Conservation (phyloP, 2,888 invertebrate genomes). For the Belgica antarctica region DNA sequence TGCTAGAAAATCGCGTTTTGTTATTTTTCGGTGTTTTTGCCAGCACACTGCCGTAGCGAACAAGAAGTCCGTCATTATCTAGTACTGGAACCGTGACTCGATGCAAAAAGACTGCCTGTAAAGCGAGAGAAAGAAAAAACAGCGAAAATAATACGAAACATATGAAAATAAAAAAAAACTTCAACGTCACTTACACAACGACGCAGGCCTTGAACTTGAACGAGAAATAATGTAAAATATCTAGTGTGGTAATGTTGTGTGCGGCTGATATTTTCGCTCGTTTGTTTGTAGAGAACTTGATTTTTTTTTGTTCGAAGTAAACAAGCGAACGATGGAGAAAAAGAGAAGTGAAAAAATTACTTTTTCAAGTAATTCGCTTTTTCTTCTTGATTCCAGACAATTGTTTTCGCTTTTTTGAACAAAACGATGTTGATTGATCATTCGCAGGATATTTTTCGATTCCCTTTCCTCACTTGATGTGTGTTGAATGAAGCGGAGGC, state of each 20-base stretch:
- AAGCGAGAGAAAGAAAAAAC: neutral
- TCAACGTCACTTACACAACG: constrained; percentile 17
- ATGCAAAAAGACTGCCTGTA: neutral
- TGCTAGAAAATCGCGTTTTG: neutral
- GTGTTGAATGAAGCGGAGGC: no score
- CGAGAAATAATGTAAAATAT: constrained; percentile 42
- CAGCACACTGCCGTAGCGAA: neutral
- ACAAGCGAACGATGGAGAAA: constrained; percentile 16
- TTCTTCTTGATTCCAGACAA: constrained; percentile 37
- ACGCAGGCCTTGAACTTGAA: constrained; percentile 40
- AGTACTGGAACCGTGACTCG: constrained; percentile 42
- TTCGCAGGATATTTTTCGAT: neutral
- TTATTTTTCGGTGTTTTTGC: no score
- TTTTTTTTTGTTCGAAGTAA: constrained; percentile 17
- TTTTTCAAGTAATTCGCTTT: constrained; percentile 25
- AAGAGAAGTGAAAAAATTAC: constrained; percentile 22
- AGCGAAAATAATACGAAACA: constrained; percentile 41
- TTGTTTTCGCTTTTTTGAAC: constrained; percentile 21
- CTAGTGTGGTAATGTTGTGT: constrained; percentile 11
- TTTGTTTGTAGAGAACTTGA: constrained; percentile 37
- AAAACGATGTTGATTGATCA: constrained; percentile 28
- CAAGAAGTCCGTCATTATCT: constrained; percentile 31
- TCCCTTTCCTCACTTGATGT: neutral
- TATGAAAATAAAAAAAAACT: constrained; percentile 31
- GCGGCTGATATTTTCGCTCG: neutral